Evolutionary conservation across 1,140 invertebrate species (phyloP), one percentile per base, ranked within the genome.

Genomic region (Papilio dardanus): DNA sequence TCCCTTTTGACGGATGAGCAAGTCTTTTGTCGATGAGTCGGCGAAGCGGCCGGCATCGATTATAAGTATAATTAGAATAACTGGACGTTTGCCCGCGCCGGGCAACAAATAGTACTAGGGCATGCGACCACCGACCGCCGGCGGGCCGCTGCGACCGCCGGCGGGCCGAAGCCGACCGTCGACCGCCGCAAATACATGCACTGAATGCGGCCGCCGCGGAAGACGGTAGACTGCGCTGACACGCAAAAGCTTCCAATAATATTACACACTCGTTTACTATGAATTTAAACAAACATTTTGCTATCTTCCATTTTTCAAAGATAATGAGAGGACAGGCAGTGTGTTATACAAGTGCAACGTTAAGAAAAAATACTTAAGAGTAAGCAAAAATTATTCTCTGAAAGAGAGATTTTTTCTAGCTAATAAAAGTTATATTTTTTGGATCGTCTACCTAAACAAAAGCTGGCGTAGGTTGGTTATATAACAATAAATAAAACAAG

Each of bases 21-120:
- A 80, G 82, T 89, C 86, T 91, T 87, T 90, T 89, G 87, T 88
- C 87, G 85, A 86, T 85, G 84, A 91, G 88, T 83, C 82, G 84
- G 82, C 79, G n/a, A 46, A 74, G 79, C 86, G 85, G 87, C 85
- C 86, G 88, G 85, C 87, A 90, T 93, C 90, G 90, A 93, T 93
- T 92, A 91, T 92, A 90, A 81, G 86, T 93, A 93, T 92, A 93
- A 87, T 92, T 93, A 93, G 91, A 93, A 90, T 91, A 92, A 93
- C 91, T 93, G 90, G 91, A 93, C 91, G 88, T 82, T 85, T 93
- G 91, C 91, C 91, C 91, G 88, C 80, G 78, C 84, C 81, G 85
- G 85, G 88, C 87, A 88, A 82, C 88, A 91, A 93, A 93, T 93
- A 93, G 88, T 93, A 92, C 91, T 91, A 90, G 91, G 88, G 90